Evolutionary conservation across 2,888 invertebrate species (phyloP).

Genomic region (Orthosia gothica): DNA sequence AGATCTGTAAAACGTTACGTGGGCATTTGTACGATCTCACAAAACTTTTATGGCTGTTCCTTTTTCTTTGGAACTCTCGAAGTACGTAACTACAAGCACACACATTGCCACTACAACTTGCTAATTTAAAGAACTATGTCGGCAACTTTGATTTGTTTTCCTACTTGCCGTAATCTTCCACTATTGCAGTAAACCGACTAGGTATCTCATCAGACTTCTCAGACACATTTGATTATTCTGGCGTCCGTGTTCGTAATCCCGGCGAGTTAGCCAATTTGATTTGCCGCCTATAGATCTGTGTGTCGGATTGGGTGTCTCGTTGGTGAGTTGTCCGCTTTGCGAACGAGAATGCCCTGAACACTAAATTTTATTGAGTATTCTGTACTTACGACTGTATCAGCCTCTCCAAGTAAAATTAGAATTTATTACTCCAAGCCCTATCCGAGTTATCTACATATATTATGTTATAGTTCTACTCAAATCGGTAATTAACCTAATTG

Average conservation of each 20-base stretch:
- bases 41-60: constrained; percentile 3
- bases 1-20: background rate
- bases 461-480: constrained; percentile 50
- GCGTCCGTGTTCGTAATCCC: constrained; percentile 35
- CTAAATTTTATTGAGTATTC: constrained; percentile 22
- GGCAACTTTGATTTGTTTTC: constrained; percentile 43
- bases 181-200: constrained; percentile 20
- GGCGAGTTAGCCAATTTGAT: constrained; percentile 52
- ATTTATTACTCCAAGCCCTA: constrained; percentile 42
- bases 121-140: constrained; percentile 37
- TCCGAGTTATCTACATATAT: constrained; percentile 25
- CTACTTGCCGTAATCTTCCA: constrained; percentile 41
- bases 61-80: constrained; percentile 1
- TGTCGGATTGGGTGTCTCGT: constrained; percentile 34
- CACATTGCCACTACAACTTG: constrained; percentile 33
- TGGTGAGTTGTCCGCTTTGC: constrained; percentile 5
- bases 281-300: constrained; percentile 37
- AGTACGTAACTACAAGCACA: constrained; percentile 15
- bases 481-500: constrained; percentile 62
- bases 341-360: constrained; percentile 47
- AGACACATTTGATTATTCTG: constrained; percentile 56
- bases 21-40: background rate
- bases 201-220: constrained; percentile 38
- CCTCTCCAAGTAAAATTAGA: constrained; percentile 57
- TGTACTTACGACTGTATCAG: constrained; percentile 7